Conservation (phyloP, 2,888 invertebrate species). For the Leptinotarsa tumamoca region DNA sequence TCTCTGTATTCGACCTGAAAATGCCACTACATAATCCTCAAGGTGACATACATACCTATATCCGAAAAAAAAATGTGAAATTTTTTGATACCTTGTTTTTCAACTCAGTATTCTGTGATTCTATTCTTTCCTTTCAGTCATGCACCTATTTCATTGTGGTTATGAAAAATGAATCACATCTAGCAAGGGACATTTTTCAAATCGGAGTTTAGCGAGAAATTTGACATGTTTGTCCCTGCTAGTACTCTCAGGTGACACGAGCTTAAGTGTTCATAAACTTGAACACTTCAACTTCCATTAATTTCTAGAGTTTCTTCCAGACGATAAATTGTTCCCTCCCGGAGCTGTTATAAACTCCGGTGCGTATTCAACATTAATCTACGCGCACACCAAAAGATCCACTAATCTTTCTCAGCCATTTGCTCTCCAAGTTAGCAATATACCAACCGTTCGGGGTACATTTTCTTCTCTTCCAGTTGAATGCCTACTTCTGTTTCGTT, state of each 20-base stretch:
- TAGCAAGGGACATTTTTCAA: no score
- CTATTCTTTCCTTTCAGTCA: no score
- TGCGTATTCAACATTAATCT: constrained; percentile 1
- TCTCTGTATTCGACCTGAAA: no score
- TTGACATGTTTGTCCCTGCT: no score
- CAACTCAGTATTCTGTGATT: no score
- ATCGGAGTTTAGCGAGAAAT: no score
- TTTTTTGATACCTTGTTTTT: no score
- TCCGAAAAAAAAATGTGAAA: no score
- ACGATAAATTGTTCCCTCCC: constrained; percentile 1
- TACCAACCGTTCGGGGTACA: not conserved
- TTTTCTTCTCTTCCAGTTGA: not conserved
- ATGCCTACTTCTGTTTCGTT: not conserved
- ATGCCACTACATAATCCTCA: no score
- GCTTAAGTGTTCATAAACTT: not conserved
- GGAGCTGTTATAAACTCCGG: not conserved
- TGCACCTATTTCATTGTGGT: no score
- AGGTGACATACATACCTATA: no score
- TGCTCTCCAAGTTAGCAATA: not conserved
- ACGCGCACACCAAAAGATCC: not conserved
- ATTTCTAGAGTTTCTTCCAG: constrained; percentile 2
- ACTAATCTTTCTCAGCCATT: constrained; percentile 11
- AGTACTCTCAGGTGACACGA: not conserved
- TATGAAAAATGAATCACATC: no score
- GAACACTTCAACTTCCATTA: not conserved